Evolutionary conservation across 2,888 invertebrate species (phyloP), one percentile per base, ranked within the genome.

Genomic region (Ochlodes sylvanus): DNA sequence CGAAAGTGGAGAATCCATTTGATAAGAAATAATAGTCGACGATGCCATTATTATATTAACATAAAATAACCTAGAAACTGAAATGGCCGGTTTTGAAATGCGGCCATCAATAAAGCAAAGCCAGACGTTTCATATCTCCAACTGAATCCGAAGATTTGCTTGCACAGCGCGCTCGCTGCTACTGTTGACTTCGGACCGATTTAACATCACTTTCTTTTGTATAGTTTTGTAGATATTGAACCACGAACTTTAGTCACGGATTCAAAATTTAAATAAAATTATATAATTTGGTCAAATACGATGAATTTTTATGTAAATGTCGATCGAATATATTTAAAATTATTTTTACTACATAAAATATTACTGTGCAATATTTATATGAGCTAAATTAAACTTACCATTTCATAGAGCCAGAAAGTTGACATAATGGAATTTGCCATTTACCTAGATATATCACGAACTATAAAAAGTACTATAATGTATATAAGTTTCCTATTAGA

Each of bases 91-190:
- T 62, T 56, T 56, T 52, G 68, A 68, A 61, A 62, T 42, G 55
- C 55, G 55, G 56, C 61, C 72, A 80, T 82, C 82, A 82, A 83
- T 83, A 83, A 81, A 79, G 75, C 77, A 75, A 75, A 75, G 79
- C 79, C 76, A 77, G 75, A 75, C 74, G 71, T 81, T 85, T 86
- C 86, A 87, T 88, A 88, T 87, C 83, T 83, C 76, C 75, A 73
- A 73, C 76, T 81, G 84, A 85, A 86, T 84, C 81, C 81, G 79
- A 82, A 87, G 84, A 86, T 86, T 86, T 86, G 86, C 86, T 84
- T 85, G 82, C 80, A 78, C 81, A 81, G 84, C 82, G 76, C 73
- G 71, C 70, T 74, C 74, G 64, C 69, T 71, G 71, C 71, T 63
- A 68, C 69, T 74, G 75, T 73, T 74, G 73, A 72, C 74, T 72